phyloP scores from a whole-genome alignment of 1,140 invertebrate species.

The Sitobion miscanthi region DNA sequence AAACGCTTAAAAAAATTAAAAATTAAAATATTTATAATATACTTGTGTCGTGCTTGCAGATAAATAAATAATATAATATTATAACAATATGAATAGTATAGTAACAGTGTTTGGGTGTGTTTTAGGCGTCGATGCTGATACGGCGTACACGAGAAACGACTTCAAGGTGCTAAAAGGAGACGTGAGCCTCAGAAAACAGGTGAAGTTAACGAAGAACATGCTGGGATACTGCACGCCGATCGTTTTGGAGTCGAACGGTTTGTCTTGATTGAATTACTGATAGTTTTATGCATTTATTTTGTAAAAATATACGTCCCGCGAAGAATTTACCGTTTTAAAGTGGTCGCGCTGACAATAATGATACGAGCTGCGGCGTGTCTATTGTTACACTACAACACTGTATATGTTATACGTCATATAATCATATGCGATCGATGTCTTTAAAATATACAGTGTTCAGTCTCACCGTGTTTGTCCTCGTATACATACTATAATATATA shows the following conservation, averaged over 20 bases:
- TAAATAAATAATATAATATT: not conserved
- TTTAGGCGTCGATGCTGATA: conserved; percentile 67
- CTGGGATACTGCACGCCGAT: conserved; percentile 81
- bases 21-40: too few species aligned
- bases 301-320: not conserved
- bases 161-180: conserved; percentile 72
- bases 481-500: not conserved
- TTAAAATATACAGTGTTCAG: not conserved
- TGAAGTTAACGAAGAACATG: conserved; percentile 75
- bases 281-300: not conserved
- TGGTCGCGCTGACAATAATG: not conserved
- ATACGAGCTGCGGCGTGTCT: not conserved
- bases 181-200: conserved; percentile 71
- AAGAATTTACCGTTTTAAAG: conserved; percentile 16
- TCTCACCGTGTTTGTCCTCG: not conserved
- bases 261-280: conserved; percentile 57
- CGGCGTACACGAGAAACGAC: conserved; percentile 80
- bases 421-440: conserved; percentile 1
- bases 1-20: not conserved
- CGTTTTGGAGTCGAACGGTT: conserved; percentile 83
- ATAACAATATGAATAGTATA: not conserved
- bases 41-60: too few species aligned
- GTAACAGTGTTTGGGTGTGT: not conserved
- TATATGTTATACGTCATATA: not conserved
- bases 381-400: not conserved